Conservation (phyloP, 2,888 invertebrate species). For the Lasioglossum vierecki region DNA sequence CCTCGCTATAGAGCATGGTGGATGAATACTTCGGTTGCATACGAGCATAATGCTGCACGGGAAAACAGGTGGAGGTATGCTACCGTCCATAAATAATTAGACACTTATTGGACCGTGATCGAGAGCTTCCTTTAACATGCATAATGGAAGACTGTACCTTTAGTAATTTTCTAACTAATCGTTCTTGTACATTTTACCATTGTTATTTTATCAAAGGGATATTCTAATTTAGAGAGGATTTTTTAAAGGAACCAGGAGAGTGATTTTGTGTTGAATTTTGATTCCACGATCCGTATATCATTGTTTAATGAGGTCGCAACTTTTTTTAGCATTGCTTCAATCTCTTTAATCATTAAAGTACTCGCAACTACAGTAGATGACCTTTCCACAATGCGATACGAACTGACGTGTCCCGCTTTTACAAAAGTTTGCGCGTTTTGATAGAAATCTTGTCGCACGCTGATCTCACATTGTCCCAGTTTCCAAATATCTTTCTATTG, state of each 20-base stretch:
- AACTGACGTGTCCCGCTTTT: neutral
- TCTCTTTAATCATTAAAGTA: neutral
- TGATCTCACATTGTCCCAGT: neutral
- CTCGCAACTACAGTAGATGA: neutral
- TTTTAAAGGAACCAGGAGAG: neutral
- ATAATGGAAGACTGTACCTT: neutral
- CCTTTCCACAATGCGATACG: neutral
- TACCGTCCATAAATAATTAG: neutral
- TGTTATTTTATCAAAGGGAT: neutral
- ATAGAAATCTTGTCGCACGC: constrained; percentile 1
- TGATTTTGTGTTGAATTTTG: neutral
- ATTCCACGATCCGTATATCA: neutral
- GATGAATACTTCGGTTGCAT: neutral
- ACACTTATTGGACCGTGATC: neutral
- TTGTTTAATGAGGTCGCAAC: neutral
- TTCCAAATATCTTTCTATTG: neutral
- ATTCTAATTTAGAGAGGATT: neutral
- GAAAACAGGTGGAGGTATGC: neutral
- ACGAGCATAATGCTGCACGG: neutral
- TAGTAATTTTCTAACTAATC: neutral
- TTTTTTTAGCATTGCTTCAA: neutral
- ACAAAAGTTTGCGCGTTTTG: neutral
- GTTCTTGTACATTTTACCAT: neutral
- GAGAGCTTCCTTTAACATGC: neutral
- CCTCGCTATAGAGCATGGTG: neutral